These are phyloP conservation scores for Atrichornis clamosus DNA, from an alignment of 2,113 vertebrate species.

Conservation along the genomic window DNA sequence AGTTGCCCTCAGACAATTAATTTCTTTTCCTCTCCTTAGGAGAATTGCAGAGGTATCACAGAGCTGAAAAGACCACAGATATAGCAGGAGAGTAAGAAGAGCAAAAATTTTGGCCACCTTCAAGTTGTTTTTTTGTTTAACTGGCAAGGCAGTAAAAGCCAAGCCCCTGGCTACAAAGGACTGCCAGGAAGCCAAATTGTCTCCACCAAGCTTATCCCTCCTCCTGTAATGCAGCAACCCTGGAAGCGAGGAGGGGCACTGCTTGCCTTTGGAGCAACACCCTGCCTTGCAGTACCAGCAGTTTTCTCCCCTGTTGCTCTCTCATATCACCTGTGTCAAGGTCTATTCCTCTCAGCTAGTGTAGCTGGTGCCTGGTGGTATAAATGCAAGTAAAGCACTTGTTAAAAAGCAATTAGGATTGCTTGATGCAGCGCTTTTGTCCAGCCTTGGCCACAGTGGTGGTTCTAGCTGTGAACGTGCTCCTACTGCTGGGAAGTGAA, in stretches of 20 bases:
- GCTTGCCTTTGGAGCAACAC: neutral
- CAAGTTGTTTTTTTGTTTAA: neutral
- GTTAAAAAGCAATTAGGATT: neutral
- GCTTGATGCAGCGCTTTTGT: neutral
- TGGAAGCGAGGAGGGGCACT: fast-evolving
- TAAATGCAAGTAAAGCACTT: neutral
- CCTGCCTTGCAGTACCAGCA: fast-evolving
- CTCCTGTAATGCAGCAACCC: neutral
- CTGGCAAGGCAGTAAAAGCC: neutral
- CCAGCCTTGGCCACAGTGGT: neutral
- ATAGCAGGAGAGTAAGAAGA: neutral
- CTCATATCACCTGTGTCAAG: neutral
- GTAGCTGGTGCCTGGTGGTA: neutral
- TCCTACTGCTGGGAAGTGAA: neutral
- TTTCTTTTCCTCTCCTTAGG: neutral
- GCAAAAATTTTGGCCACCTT: neutral
- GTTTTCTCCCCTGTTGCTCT: fast-evolving
- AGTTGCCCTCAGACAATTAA: neutral
- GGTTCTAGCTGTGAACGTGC: fast-evolving
- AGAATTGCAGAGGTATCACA: neutral
- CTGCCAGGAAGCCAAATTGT: neutral
- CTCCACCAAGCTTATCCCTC: neutral
- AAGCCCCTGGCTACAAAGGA: neutral
- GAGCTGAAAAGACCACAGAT: neutral
- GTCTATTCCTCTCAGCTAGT: neutral